Base-by-base conservation (phyloP, 2,888 invertebrate species). In the Rhagonycha lutea region DNA sequence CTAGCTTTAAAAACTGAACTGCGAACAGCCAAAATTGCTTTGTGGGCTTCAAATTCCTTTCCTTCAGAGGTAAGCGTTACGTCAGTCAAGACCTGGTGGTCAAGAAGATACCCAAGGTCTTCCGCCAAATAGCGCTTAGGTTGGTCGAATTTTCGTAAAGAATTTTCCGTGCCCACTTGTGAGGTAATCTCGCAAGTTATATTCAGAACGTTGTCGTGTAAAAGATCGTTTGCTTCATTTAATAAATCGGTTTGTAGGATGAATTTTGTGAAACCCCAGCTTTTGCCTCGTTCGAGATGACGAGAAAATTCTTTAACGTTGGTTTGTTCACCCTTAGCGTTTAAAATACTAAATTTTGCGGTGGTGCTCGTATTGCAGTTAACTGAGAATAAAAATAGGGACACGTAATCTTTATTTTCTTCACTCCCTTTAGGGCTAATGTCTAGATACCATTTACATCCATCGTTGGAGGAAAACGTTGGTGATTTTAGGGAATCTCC, bases 1-100 rank as follows among this genome's bases (percentile, higher is more conserved):
- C 18, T 18, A 18, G 99, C 99, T 85, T 97, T 96, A 90, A 99
- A 99, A 62, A 99, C 99, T 80, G 98, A 98, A 91, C 98, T 98
- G 85, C 99, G 93, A 82, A 98, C 98, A 97, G 97, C 96, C 89
- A 99, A 91, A 86, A 99, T 97, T 82, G 98, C 98, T 92, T 98
- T 98, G 89, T 99, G 98, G 85, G 98, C 98, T 89, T 96, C 95
- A 88, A 96, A 96, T 88, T 96, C 96, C 88, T 95, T 91, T 80
- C 95, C 96, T 78, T 7, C n/a, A 7, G 47, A n/a, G 7, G 2
- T 47, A n/a, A 47, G 47, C n/a, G 47, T 47, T 0, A 47, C 7
- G n/a, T 47, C 47, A 47, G 7, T 47, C n/a, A 47, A 47, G 2
- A 47, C 7, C 2, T 47, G 18, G n/a, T 47, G n/a, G n/a, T 47